Evolutionary conservation across 2,797 vertebrate species (phyloP).

Genomic region (Decapterus maruadsi): DNA sequence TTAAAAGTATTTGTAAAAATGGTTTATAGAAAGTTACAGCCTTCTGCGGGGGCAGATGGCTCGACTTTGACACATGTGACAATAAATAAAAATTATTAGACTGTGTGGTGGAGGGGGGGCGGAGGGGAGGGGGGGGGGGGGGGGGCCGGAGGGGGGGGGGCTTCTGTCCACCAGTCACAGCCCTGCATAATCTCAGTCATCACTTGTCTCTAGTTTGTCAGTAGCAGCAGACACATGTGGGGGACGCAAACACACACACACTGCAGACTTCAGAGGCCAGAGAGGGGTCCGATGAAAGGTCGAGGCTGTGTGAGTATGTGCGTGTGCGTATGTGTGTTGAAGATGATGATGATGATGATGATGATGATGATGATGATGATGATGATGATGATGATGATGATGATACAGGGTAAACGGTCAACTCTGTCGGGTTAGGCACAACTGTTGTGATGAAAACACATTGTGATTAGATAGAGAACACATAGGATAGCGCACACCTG

Average conservation of each 20-base stretch:
- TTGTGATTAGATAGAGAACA: slow-evolving; percentile 52
- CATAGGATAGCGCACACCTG: slow-evolving; percentile 33
- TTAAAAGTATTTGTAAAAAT: slow-evolving; percentile 74
- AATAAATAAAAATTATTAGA: slow-evolving; percentile 70
- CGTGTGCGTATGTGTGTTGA: slow-evolving; percentile 31
- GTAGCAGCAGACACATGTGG: slow-evolving; percentile 78
- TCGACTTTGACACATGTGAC: slow-evolving; percentile 63
- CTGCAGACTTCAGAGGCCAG: slow-evolving; percentile 60
- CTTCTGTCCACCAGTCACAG: slow-evolving; percentile 62
- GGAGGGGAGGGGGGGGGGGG: slow-evolving; percentile 31
- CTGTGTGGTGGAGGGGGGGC: slow-evolving; percentile 3
- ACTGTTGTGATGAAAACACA: slow-evolving; percentile 74
- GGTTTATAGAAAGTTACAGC: slow-evolving; percentile 70
- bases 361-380: slow-evolving; percentile 24
- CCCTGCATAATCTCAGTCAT: slow-evolving; percentile 77
- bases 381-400: slow-evolving; percentile 13
- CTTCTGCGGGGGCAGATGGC: slow-evolving; percentile 67
- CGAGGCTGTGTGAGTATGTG: slow-evolving; percentile 38
- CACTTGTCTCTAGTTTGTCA: slow-evolving; percentile 80
- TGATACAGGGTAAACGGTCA: slow-evolving; percentile 45
- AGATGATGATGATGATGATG: background rate
- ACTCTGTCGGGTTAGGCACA: slow-evolving; percentile 51
- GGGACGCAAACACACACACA: slow-evolving; percentile 48
- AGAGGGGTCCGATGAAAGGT: slow-evolving; percentile 53
- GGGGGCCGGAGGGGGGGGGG: background rate